Evolutionary conservation across 2,797 vertebrate genomes (phyloP).

Genomic region (Erpetoichthys calabaricus): DNA sequence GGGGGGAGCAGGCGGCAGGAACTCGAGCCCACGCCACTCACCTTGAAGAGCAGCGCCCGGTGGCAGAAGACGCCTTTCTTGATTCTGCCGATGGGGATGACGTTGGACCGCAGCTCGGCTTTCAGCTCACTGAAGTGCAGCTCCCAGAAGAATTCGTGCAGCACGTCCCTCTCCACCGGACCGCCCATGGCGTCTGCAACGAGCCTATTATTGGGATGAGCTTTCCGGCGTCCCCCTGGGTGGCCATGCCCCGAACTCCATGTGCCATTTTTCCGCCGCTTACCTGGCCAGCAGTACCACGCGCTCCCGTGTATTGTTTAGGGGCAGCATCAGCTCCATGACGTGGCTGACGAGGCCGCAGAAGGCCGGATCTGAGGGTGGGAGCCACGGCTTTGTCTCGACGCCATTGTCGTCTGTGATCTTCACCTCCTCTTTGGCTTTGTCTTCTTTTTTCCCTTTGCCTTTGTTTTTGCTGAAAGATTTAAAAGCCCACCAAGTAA

Average conservation of each 20-base stretch:
- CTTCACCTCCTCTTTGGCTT: slow-evolving; percentile 1
- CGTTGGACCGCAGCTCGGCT: slow-evolving; percentile 64
- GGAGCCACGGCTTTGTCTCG: slow-evolving; percentile 35
- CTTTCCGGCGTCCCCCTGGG: no score
- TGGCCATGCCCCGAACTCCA: no score
- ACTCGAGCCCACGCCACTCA: slow-evolving; percentile 19
- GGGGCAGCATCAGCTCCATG: slow-evolving; percentile 43
- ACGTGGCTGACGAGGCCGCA: slow-evolving; percentile 48
- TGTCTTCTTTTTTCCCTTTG: slow-evolving; percentile 52
- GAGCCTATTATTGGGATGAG: slow-evolving; percentile 40
- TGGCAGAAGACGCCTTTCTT: slow-evolving; percentile 73
- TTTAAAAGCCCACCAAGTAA: no score
- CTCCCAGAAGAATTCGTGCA: slow-evolving; percentile 71
- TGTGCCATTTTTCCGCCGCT: slow-evolving; percentile 19
- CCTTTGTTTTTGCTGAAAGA: slow-evolving; percentile 45
- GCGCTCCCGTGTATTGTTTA: slow-evolving; percentile 49
- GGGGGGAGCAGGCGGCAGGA: no score
- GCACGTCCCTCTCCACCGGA: slow-evolving; percentile 42
- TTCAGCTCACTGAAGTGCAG: slow-evolving; percentile 74
- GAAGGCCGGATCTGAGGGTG: slow-evolving; percentile 51
- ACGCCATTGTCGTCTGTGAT: no score
- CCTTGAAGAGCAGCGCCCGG: slow-evolving; percentile 90
- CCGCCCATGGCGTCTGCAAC: slow-evolving; percentile 85
- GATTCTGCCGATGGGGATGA: slow-evolving; percentile 72
- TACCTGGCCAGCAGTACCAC: slow-evolving; percentile 67